A percentile compares a stretch with the other conserved stretches of the same genome.
phyloP scores from a whole-genome alignment of 2,113 vertebrate genomes.

The Equus quagga region DNA sequence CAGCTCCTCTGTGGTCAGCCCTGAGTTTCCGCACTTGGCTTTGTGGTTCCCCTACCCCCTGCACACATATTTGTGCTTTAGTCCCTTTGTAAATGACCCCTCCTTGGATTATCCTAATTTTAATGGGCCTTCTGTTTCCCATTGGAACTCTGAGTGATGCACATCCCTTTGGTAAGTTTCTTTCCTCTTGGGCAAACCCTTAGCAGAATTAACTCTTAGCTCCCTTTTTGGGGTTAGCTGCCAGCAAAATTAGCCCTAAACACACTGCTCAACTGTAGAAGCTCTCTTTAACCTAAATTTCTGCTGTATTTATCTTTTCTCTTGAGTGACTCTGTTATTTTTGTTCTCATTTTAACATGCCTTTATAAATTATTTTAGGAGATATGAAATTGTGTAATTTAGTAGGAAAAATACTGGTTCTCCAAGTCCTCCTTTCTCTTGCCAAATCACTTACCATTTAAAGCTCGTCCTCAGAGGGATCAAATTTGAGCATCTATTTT shows the following conservation, averaged over 20 bases:
- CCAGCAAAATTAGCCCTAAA: background rate
- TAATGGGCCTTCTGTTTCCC: background rate
- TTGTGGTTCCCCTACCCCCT: rapidly evolving
- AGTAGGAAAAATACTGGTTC: slow-evolving; percentile 31
- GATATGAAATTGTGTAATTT: slow-evolving; percentile 61
- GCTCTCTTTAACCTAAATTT: background rate
- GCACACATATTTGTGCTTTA: background rate
- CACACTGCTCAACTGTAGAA: background rate
- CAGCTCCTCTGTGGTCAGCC: background rate
- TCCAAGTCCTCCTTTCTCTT: slow-evolving; percentile 40
- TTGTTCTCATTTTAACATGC: slow-evolving; percentile 61
- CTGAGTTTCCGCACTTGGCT: background rate
- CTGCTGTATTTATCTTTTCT: background rate
- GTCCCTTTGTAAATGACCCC: background rate
- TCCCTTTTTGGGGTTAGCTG: background rate
- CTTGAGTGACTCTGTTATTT: slow-evolving; percentile 2
- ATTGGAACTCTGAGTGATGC: background rate
- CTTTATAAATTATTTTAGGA: slow-evolving; percentile 66
- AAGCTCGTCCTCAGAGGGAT: background rate
- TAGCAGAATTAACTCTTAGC: background rate
- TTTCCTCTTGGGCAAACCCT: background rate
- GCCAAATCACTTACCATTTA: slow-evolving; percentile 33
- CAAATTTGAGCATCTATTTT: slow-evolving; percentile 23
- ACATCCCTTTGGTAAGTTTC: background rate
- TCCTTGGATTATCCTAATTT: background rate